phyloP scores from a whole-genome alignment of 2,113 vertebrate genomes.

The Dromaius novaehollandiae region DNA sequence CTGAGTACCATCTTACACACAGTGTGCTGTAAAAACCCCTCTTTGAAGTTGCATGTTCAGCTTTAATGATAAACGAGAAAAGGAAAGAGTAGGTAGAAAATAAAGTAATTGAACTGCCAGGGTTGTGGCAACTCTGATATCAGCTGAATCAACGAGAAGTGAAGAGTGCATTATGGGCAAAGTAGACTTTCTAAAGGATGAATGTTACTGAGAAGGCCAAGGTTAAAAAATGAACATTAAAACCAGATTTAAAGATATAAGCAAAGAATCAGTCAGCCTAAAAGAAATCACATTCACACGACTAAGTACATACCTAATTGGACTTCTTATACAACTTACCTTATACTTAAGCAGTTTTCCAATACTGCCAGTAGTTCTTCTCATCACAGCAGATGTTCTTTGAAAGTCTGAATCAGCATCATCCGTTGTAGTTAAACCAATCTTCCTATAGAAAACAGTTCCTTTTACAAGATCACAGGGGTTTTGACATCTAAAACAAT shows the following conservation, averaged over 20 bases:
- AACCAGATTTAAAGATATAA: background rate
- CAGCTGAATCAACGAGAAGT: background rate
- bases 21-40: background rate
- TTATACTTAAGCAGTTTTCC: background rate
- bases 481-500: background rate
- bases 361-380: background rate
- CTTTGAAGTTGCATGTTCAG: background rate
- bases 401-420: background rate
- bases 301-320: background rate
- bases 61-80: background rate
- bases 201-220: background rate
- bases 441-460: background rate
- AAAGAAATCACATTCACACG: background rate
- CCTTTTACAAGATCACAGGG: background rate
- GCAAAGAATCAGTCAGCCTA: background rate
- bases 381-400: background rate
- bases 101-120: background rate
- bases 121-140: background rate
- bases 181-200: background rate
- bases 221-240: background rate
- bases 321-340: background rate
- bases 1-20: background rate
- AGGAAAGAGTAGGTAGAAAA: constrained; percentile 31
- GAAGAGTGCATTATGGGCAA: background rate
- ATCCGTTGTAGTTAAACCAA: background rate